A percentile compares a stretch with the other conserved stretches of the same genome.
phyloP scores from a whole-genome alignment of 2,888 invertebrate species.

The Pristionchus arcanus region DNA sequence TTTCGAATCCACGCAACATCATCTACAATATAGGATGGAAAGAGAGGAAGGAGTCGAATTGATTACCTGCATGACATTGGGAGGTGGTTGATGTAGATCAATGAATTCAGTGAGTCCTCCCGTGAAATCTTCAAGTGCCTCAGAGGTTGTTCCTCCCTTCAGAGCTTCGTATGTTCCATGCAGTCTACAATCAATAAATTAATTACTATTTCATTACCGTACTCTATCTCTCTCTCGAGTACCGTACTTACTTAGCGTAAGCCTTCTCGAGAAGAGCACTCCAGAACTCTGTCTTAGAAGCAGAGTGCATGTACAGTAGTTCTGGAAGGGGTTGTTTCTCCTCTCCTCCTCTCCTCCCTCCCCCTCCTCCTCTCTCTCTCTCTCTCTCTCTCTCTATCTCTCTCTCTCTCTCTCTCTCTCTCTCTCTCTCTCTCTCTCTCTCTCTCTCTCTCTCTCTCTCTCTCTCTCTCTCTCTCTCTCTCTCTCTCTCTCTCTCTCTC shows the following conservation, averaged over 20 bases:
- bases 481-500: conserved; percentile 83
- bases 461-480: conserved; percentile 81
- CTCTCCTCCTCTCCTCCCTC: conserved; percentile 85
- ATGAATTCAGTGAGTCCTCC: conserved; percentile 81
- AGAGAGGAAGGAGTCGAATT: background rate
- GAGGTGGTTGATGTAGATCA: conserved; percentile 87
- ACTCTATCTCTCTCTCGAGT: background rate
- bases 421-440: no score
- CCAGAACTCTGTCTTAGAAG: conserved; percentile 94
- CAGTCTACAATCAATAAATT: conserved; percentile 80
- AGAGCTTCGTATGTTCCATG: conserved; percentile 85
- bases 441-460: no score
- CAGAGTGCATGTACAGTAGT: conserved; percentile 82
- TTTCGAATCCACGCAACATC: conserved; percentile 91
- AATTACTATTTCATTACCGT: background rate
- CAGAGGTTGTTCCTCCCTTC: conserved; percentile 96
- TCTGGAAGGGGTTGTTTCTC: background rate
- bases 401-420: background rate
- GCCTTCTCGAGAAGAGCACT: conserved; percentile 95
- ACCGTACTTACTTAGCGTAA: conserved; percentile 87
- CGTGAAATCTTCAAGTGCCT: conserved; percentile 98
- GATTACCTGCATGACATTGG: conserved; percentile 82
- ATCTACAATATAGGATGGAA: conserved; percentile 83
- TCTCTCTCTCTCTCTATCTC: background rate
- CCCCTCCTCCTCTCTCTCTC: background rate